Evolutionary conservation across 2,888 invertebrate genomes (phyloP).

Genomic region (Aphidoletes aphidimyza): DNA sequence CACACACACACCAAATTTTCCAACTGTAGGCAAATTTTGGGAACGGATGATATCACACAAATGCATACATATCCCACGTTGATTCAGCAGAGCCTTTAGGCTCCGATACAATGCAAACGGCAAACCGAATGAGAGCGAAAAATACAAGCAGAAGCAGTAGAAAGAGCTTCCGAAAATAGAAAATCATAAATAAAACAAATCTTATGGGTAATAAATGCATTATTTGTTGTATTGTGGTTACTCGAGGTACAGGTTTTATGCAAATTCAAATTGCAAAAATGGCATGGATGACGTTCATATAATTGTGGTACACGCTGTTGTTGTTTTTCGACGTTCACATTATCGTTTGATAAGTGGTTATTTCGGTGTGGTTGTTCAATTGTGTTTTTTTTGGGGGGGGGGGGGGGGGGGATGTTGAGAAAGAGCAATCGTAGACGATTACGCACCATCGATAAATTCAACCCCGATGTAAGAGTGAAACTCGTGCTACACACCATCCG

Average conservation of each 20-base stretch:
- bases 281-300: neutral
- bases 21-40: neutral
- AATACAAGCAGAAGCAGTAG: neutral
- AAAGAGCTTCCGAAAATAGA: neutral
- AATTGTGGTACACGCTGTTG: neutral
- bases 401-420: no score
- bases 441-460: neutral
- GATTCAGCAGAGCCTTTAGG: neutral
- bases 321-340: neutral
- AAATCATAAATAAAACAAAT: constrained; percentile 16
- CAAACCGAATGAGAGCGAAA: neutral
- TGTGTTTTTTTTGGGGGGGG: neutral
- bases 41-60: neutral
- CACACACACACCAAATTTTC: neutral
- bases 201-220: constrained; percentile 26
- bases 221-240: constrained; percentile 16
- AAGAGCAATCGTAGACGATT: neutral
- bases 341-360: constrained; percentile 26
- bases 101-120: no score
- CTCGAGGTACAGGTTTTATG: neutral
- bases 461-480: no score
- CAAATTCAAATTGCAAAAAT: neutral
- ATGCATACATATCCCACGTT: neutral
- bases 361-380: neutral
- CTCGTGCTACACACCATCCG: no score